Evolutionary conservation across 2,888 invertebrate genomes (phyloP), one percentile per base, ranked within the genome.

Genomic region (Archips crataeganus): DNA sequence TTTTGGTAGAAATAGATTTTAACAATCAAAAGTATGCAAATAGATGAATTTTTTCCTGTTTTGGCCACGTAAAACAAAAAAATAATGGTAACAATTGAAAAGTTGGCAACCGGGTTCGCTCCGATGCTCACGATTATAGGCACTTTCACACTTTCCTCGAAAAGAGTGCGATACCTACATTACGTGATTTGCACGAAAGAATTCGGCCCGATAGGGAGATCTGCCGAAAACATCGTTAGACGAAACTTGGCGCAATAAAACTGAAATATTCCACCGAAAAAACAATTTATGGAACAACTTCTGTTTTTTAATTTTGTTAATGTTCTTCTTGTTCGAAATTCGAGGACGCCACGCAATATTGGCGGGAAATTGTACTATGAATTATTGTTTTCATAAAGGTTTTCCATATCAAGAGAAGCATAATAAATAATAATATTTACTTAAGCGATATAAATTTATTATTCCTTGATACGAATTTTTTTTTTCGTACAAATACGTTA

Each of bases 271-370:
- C 70, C 60, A 74, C 45, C 60, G 65, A 70, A 74, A 74, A 65
- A 74, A 65, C 74, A 74, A 74, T 74, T 74, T 74, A 74, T 74
- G 74, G 61, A 74, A 70, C 74, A 74, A 74, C 74, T 65, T 74
- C 65, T 70, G 69, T 74, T 74, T 74, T 63, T 73, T 74, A 65
- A 70, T 70, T 65, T 65, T 65, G 69, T 65, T 74, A 70, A 74
- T 74, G 65, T 57, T 72, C 68, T 57, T 54, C 71, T 60, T 64
- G 60, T 70, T 65, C 61, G 45, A 64, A 63, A 68, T 69, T 63
- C 54, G 74, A 74, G 64, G 23, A 61, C 23, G 64, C 60, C 23
- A 36, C 45, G 59, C 65, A 65, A 74, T 65, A 74, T 74, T 54
- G 69, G 42, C 47, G 49, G 64, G 49, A 49, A 59, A 68, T 72